These are phyloP conservation scores for Phalera bucephala DNA, from an alignment of 2,888 invertebrate genomes.

Conservation along the genomic window DNA sequence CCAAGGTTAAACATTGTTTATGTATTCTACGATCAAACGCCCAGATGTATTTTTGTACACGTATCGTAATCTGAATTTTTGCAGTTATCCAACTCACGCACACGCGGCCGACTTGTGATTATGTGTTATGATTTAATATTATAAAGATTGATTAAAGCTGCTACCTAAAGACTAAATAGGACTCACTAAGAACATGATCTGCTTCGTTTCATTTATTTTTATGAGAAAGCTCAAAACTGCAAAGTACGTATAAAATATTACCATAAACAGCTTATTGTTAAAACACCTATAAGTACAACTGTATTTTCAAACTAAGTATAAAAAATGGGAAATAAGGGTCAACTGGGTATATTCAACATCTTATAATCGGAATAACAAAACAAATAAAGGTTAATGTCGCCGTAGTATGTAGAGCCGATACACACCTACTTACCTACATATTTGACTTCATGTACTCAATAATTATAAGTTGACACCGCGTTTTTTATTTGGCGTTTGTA, in stretches of 20 bases:
- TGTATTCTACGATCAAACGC: conserved; percentile 36
- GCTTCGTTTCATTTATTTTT: not conserved
- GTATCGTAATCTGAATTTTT: conserved; percentile 23
- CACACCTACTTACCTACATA: too few species aligned
- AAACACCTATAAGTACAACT: too few species aligned
- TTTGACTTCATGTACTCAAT: too few species aligned
- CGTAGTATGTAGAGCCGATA: too few species aligned
- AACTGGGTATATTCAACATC: too few species aligned
- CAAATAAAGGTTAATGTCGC: not conserved
- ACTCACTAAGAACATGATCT: conserved; percentile 1
- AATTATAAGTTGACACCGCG: too few species aligned
- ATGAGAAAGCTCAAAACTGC: not conserved
- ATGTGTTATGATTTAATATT: conserved; percentile 17
- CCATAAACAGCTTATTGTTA: not conserved
- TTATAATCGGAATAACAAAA: too few species aligned
- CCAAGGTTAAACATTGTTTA: conserved; percentile 42
- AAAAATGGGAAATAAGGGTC: not conserved
- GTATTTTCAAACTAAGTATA: not conserved
- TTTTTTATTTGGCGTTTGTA: too few species aligned
- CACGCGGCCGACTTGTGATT: too few species aligned
- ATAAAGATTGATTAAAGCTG: conserved; percentile 10
- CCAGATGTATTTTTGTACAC: conserved; percentile 30
- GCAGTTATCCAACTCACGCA: conserved; percentile 12
- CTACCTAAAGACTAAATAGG: conserved; percentile 2
- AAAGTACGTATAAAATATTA: not conserved